Evolutionary conservation across 64 coral and sea anemone species (phyloP).

Genomic region (Actinia equina): DNA sequence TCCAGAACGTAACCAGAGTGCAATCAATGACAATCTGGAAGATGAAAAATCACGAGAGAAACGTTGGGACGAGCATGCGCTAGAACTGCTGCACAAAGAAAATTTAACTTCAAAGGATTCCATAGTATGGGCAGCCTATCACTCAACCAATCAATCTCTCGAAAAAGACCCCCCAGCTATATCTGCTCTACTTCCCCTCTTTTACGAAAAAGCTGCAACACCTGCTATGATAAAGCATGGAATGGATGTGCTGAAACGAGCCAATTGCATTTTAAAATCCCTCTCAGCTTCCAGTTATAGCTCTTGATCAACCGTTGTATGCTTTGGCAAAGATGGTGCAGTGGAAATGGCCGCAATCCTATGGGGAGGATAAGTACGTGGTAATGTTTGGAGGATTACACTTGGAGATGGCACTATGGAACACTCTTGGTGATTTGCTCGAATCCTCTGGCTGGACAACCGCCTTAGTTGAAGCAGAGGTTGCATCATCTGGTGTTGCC

Average conservation of each 20-base stretch:
- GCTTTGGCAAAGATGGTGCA: slow-evolving; percentile 36
- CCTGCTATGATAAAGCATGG: slow-evolving; percentile 48
- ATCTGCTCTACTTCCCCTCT: slow-evolving; percentile 30
- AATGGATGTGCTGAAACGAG: slow-evolving; percentile 14
- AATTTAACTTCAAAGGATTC: background rate
- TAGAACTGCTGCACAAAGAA: no score
- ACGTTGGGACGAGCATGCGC: background rate
- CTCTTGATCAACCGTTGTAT: slow-evolving; percentile 43
- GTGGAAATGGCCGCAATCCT: slow-evolving; percentile 36
- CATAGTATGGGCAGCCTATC: slow-evolving; percentile 34
- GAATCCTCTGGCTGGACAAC: slow-evolving; percentile 14
- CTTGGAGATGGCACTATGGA: slow-evolving; percentile 46
- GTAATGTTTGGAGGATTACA: slow-evolving; percentile 47
- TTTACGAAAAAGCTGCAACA: slow-evolving; percentile 38
- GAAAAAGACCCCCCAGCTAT: background rate
- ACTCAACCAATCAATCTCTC: slow-evolving; percentile 4
- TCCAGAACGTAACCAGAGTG: background rate
- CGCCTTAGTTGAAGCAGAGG: slow-evolving; percentile 18
- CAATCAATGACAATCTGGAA: background rate
- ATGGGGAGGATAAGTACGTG: slow-evolving; percentile 35
- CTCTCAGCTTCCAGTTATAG: slow-evolving; percentile 33
- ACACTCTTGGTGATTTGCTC: slow-evolving; percentile 17
- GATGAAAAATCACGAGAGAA: background rate
- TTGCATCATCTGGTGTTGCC: slow-evolving; percentile 28
- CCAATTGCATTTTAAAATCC: slow-evolving; percentile 30